Base-by-base conservation (phyloP, 2,888 invertebrate species). In the Junonia oenone region DNA sequence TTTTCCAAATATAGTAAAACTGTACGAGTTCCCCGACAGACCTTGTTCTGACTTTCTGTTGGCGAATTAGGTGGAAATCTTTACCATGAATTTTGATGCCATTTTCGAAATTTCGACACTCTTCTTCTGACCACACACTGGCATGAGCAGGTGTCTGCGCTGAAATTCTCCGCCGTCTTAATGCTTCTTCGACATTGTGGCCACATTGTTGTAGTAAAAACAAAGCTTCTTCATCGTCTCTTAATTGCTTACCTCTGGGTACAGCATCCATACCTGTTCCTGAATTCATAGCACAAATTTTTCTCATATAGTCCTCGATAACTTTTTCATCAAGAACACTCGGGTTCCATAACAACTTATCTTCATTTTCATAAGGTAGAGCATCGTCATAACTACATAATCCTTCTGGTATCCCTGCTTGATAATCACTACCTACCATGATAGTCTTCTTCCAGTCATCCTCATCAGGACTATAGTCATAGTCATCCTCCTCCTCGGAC, bases 1-100 rank as follows among this genome's bases (percentile, higher is more conserved):
- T 99, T 86, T 99, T 99, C 99, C 99, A 99, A 53, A 98, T 92
- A 71, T 96, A 96, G 82, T 96, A 96, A 89, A 99, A 99, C 77
- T 99, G 98, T 11, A 99, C 98, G 60, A 99, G 90, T 83, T 99
- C 99, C 29, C 98, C 97, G 40, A 99, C 98, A 6, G 98, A 97
- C 67, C 99, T 92, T 55, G 98, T 98, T 68, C 96, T 92, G 45
- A 99, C 98, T 92, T 98, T 98, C 75, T 97, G 95, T 75, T 97
- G 96, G 71, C 97, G 96, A 74, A 99, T 99, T 63, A 95, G 91
- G 78, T 97, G 96, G 80, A 99, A 99, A 84, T 99, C 98, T 90
- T 99, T 99, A 27, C 99, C 99, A 73, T 96, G 97, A 56, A 94
- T 93, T 73, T 97, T 93, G 6, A 99, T 92, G 35, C 99, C 99